Conservation (phyloP, 2,888 invertebrate genomes). For the Agonum fuliginosum region DNA sequence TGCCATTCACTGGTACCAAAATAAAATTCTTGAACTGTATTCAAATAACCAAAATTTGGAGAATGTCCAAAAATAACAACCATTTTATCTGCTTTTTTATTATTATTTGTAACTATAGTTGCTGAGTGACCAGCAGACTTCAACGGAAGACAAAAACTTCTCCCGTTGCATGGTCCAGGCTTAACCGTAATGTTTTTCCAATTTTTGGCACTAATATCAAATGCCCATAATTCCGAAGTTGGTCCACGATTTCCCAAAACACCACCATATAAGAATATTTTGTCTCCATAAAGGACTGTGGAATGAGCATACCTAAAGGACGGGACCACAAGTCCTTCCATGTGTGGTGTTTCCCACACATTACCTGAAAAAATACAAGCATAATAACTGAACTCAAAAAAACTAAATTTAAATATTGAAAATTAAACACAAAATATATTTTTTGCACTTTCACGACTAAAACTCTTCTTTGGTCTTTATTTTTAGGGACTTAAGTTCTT, state of each 20-base stretch:
- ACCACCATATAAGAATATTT: slow-evolving; percentile 96
- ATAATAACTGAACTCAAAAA: too few species aligned
- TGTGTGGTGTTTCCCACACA: slow-evolving; percentile 83
- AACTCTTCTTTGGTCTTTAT: too few species aligned
- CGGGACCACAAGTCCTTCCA: slow-evolving; percentile 77
- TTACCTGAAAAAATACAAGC: slow-evolving; percentile 72
- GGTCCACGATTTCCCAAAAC: slow-evolving; percentile 77
- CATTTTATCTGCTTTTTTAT: slow-evolving; percentile 88
- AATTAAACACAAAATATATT: too few species aligned
- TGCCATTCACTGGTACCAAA: slow-evolving; percentile 86
- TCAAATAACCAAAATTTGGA: slow-evolving; percentile 94
- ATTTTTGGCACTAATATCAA: slow-evolving; percentile 83
- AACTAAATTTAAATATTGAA: too few species aligned
- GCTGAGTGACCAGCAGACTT: slow-evolving; percentile 94
- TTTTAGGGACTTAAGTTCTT: too few species aligned
- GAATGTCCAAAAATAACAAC: slow-evolving; percentile 97
- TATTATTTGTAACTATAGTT: slow-evolving; percentile 84
- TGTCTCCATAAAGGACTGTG: slow-evolving; percentile 90
- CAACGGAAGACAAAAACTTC: slow-evolving; percentile 74
- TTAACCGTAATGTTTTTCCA: slow-evolving; percentile 92
- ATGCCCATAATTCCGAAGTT: slow-evolving; percentile 89
- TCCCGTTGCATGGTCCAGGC: slow-evolving; percentile 75
- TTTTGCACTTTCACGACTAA: too few species aligned
- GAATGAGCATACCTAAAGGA: slow-evolving; percentile 91
- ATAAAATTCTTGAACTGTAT: slow-evolving; percentile 88